Evolutionary conservation across 23 tunicate genomes (phyloP).

Genomic region (Botrylloides violaceus): DNA sequence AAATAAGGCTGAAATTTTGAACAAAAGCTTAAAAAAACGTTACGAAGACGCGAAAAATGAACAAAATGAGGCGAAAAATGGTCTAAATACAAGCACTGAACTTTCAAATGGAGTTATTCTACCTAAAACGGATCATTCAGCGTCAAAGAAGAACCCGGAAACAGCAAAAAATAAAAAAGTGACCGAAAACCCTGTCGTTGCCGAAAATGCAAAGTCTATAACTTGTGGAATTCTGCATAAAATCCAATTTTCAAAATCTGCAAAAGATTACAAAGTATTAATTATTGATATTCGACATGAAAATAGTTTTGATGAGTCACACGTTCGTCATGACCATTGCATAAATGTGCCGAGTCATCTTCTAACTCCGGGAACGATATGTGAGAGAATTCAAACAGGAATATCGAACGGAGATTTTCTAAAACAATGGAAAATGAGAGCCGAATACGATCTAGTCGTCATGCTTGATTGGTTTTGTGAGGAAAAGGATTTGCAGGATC

Average conservation of each 20-base stretch:
- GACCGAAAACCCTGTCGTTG: not conserved
- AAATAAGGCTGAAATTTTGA: slow-evolving; percentile 53
- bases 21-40: slow-evolving; percentile 29
- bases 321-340: slow-evolving; percentile 30
- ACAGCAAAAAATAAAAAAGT: not conserved
- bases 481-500: slow-evolving; percentile 30
- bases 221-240: slow-evolving; percentile 28
- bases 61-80: not conserved
- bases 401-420: slow-evolving; percentile 26
- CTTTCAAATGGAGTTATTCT: no score
- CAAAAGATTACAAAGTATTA: slow-evolving; percentile 20
- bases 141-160: not conserved
- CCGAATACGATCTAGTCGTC: slow-evolving; percentile 45
- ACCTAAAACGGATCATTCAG: not conserved
- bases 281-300: slow-evolving; percentile 52
- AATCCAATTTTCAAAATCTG: slow-evolving; percentile 22
- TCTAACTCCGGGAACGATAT: slow-evolving; percentile 63
- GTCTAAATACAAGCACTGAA: no score
- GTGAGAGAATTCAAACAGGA: slow-evolving; percentile 55
- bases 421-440: slow-evolving; percentile 53
- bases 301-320: slow-evolving; percentile 50
- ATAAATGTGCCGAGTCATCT: slow-evolving; percentile 56
- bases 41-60: not conserved
- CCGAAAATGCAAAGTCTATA: slow-evolving; percentile 13
- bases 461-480: slow-evolving; percentile 63